Evolutionary conservation across 1,140 invertebrate species (phyloP), one percentile per base, ranked within the genome.

Genomic region (Lasioglossum albipes): DNA sequence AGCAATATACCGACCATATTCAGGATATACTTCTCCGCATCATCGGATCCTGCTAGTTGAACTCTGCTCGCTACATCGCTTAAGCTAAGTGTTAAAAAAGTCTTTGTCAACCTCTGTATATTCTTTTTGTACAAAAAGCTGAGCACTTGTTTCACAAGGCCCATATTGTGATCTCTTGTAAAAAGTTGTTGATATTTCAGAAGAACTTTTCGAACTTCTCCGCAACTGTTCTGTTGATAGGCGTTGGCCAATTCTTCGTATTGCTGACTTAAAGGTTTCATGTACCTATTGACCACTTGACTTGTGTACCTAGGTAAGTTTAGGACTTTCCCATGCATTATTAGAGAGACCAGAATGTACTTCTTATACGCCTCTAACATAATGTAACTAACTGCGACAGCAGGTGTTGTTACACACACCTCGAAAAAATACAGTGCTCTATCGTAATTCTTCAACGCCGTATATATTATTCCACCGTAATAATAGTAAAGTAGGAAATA

Each of bases 281-380:
- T 96, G 90, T 86, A 95, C 95, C 91, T 92, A 83, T 91, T 91
- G 67, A 99, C 96, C 22, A 98, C 97, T 93, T 97, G 97, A 81
- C 97, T 97, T 61, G 97, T 97, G 92, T 98, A 99, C 94, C 98
- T 98, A 52, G 98, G 98, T 88, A 98, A 95, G 27, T 85, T 85
- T 7, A 90, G 77, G 89, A 97, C 96, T 94, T 97, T 98, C 89
- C 98, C 98, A 94, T 98, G 96, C 67, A 98, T 93, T 89, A 99
- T 97, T 41, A 99, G 94, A 49, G 97, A 98, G 45, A 99, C 96
- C 67, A 99, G 94, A 87, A 99, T 97, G 90, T 97, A 99, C 92
- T 99, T 99, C 93, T 99, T 99, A 89, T 99, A 99, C 16, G 98
- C 96, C 94, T 99, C 98, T 41, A 99, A 93, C 97, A 99, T 99